Evolutionary conservation across 2,113 vertebrate species (phyloP).

Genomic region (Melanostigma gelatinosum): DNA sequence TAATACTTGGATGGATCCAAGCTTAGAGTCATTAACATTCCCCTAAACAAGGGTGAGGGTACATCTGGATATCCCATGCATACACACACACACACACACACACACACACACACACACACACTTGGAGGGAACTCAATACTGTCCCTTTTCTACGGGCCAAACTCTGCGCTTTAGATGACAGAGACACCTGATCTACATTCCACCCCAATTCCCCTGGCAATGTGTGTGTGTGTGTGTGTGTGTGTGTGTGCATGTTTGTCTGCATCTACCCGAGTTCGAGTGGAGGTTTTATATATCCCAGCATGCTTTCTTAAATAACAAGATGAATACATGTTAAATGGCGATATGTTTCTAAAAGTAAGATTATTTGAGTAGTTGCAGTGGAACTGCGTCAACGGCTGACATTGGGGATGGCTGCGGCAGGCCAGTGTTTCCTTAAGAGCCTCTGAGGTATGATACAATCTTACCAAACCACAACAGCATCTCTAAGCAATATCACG

Average conservation of each 20-base stretch:
- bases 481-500: conserved; percentile 25
- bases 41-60: conserved; percentile 49
- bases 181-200: conserved; percentile 77
- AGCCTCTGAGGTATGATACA: conserved; percentile 27
- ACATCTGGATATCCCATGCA: conserved; percentile 55
- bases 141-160: conserved; percentile 71
- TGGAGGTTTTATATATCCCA: conserved; percentile 40
- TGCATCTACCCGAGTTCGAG: conserved; percentile 32
- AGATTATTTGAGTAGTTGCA: background rate
- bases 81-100: conserved; percentile 30
- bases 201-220: conserved; percentile 65
- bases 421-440: conserved; percentile 1
- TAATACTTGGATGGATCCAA: conserved; percentile 59
- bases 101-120: conserved; percentile 39
- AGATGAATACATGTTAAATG: conserved; percentile 14
- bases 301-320: conserved; percentile 12
- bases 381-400: background rate
- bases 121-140: conserved; percentile 70
- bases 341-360: background rate
- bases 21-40: conserved; percentile 66
- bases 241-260: conserved; percentile 19
- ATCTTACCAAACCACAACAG: conserved; percentile 22
- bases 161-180: conserved; percentile 66
- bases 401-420: conserved; percentile 11
- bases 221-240: conserved; percentile 45